Percentiles rank a stretch among this genome's conserved stretches.
Conservation (phyloP, 2,888 invertebrate genomes). For the Nomada fucata region DNA sequence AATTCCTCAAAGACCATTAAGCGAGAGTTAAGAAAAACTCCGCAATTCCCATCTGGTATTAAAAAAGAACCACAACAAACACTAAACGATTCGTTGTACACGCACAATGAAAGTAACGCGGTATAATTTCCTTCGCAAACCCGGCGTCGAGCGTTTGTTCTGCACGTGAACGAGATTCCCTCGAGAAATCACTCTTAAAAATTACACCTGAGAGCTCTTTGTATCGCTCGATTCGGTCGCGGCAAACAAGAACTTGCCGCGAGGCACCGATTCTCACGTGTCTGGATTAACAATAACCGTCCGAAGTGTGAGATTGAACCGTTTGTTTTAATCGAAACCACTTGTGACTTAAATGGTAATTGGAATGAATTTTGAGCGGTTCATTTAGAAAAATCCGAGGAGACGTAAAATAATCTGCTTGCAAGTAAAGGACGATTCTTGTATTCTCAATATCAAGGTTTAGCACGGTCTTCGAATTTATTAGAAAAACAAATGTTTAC, state of each 20-base stretch:
- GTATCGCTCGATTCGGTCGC: neutral
- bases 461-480: no score
- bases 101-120: conserved; percentile 12
- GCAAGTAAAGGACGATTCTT: no score
- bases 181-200: conserved; percentile 49
- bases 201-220: conserved; percentile 33
- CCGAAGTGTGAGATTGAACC: neutral
- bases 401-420: neutral
- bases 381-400: neutral
- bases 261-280: neutral
- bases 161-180: conserved; percentile 10
- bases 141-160: conserved; percentile 8
- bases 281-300: neutral
- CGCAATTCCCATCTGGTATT: no score
- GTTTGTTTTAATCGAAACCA: neutral
- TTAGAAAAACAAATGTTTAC: no score
- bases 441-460: no score
- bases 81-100: neutral
- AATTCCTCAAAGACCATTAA: no score
- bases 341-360: neutral
- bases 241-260: neutral
- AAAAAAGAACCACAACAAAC: no score
- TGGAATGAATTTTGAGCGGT: neutral
- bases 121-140: conserved; percentile 41
- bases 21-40: neutral